A percentile compares a stretch with the other conserved stretches of the same genome.
These are phyloP conservation scores for Hypocryptadius cinnamomeus DNA, from an alignment of 2,113 vertebrate species.

Conservation along the genomic window DNA sequence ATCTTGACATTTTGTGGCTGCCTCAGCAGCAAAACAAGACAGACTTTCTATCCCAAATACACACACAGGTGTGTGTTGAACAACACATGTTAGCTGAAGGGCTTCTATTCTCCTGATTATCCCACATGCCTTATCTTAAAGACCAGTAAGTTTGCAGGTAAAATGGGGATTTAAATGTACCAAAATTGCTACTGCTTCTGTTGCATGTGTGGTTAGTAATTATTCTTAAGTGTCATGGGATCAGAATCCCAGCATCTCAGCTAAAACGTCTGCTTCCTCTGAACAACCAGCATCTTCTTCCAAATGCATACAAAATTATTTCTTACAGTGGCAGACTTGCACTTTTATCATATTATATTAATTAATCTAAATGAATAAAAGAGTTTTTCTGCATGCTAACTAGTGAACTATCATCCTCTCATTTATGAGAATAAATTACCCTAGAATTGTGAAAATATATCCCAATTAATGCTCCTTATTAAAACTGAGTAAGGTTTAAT, in stretches of 20 bases:
- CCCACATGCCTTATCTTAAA: constrained; percentile 59
- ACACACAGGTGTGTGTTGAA: constrained; percentile 66
- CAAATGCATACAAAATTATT: background rate
- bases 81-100: constrained; percentile 24
- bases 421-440: constrained; percentile 10
- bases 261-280: background rate
- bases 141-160: background rate
- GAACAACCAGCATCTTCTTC: background rate
- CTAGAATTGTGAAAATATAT: background rate
- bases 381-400: background rate
- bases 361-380: constrained; percentile 9
- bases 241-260: constrained; percentile 31
- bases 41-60: constrained; percentile 69
- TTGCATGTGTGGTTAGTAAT: background rate
- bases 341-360: background rate
- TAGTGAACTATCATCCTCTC: background rate
- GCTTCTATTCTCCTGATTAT: constrained; percentile 23
- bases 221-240: constrained; percentile 1
- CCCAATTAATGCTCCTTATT: background rate
- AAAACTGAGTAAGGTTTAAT: background rate
- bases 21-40: constrained; percentile 65
- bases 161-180: constrained; percentile 1
- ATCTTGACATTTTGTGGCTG: constrained; percentile 70
- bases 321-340: background rate
- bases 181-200: constrained; percentile 31